These are phyloP conservation scores for Girardinus metallicus DNA, from an alignment of 2,797 vertebrate genomes.

Conservation along the genomic window DNA sequence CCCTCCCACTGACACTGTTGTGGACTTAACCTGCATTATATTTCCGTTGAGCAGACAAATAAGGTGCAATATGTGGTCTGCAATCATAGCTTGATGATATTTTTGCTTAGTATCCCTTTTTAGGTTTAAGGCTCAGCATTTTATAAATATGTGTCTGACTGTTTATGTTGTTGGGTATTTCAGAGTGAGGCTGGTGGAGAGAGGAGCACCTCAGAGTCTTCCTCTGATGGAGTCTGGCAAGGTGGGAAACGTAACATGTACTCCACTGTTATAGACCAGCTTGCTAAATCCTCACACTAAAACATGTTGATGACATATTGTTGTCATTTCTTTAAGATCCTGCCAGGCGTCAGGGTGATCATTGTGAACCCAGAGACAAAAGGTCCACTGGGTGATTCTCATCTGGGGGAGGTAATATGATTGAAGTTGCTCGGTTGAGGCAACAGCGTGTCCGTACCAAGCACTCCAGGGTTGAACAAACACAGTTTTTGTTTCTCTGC, in stretches of 20 bases:
- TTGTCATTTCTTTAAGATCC: slow-evolving; percentile 80
- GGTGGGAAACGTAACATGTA: slow-evolving; percentile 75
- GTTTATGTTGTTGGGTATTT: slow-evolving; percentile 5
- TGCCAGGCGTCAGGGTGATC: slow-evolving; percentile 96
- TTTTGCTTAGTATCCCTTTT: not conserved
- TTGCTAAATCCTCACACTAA: slow-evolving; percentile 5
- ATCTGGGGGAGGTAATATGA: slow-evolving; percentile 91
- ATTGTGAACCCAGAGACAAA: slow-evolving; percentile 98
- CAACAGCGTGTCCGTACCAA: not conserved
- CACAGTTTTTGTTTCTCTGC: slow-evolving; percentile 1
- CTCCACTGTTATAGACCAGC: not conserved
- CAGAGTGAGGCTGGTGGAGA: slow-evolving; percentile 95
- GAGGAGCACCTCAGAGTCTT: slow-evolving; percentile 97
- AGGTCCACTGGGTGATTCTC: slow-evolving; percentile 96
- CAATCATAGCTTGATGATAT: not conserved
- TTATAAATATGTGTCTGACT: not conserved
- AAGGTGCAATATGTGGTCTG: not conserved
- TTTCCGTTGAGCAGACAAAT: not conserved
- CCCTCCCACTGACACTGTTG: not conserved
- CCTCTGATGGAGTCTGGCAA: slow-evolving; percentile 97
- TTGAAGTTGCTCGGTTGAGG: not conserved
- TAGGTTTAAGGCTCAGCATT: not conserved
- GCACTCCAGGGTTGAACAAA: not conserved
- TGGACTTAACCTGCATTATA: not conserved
- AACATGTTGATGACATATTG: slow-evolving; percentile 7